Evolutionary conservation across 1,140 invertebrate species (phyloP), one percentile per base, ranked within the genome.

Genomic region (Oncopodura yosiiana): DNA sequence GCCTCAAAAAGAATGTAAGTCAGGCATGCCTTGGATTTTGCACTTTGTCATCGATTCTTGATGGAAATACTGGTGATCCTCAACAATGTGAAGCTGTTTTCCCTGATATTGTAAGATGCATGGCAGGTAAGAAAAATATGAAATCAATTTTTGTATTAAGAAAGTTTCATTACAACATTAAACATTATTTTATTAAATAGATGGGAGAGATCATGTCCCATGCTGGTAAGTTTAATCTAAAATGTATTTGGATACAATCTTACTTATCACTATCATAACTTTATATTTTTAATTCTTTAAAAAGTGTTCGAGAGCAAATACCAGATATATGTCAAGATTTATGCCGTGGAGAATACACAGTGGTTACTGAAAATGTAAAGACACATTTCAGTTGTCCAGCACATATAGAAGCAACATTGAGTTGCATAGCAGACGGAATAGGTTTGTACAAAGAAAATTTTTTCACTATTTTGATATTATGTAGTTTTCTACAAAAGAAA

Each of bases 291-390:
- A n/a, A n/a, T n/a, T n/a, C n/a, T n/a, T n/a, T n/a, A n/a, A n/a
- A n/a, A n/a, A n/a, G 86, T 66, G 77, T 83, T 16, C 77, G 82
- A 55, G 83, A 87, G 68, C 75, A 79, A 44, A 81, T 88, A 18
- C 86, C 86, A 0, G 83, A 86, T 68, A 79, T 87, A 49, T 88
- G 86, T 67, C 84, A 86, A 66, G 84, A 87, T 62, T 82, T 87
- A 44, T 89, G 86, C 66, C 70, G 81, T n/a, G 86, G 86, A 29
- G 83, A 87, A 63, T 88, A 86, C 68, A 85, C 83, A 0, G 76
- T 83, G 0, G 83, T 85, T n/a, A 86, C 84, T 0, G 83, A 86
- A 67, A 83, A 82, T 55, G 81, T 88, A 18, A 82, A 84, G 69
- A 84, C 84, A 2, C 84, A 87, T 60, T 84, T 86, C 66, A 86